These are phyloP conservation scores for Lamprotornis superbus DNA, from an alignment of 2,113 vertebrate genomes.

Conservation along the genomic window DNA sequence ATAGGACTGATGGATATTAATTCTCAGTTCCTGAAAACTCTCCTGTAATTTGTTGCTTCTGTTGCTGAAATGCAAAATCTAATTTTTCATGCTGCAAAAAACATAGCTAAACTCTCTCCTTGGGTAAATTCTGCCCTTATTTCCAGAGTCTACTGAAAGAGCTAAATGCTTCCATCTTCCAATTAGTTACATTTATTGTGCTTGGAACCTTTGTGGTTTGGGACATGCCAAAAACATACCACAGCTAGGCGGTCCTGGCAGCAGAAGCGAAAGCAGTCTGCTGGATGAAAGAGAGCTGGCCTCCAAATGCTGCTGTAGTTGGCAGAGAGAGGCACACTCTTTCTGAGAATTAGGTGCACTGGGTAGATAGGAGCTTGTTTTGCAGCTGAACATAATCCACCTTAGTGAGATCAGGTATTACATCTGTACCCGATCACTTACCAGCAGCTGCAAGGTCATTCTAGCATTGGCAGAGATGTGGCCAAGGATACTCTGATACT, in stretches of 20 bases:
- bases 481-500: neutral
- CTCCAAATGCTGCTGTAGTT: neutral
- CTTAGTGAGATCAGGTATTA: neutral
- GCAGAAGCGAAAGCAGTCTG: neutral
- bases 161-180: neutral
- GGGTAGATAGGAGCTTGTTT: neutral
- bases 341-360: neutral
- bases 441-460: neutral
- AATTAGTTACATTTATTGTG: neutral
- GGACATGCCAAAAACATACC: neutral
- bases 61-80: neutral
- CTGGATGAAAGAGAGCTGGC: neutral
- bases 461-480: neutral
- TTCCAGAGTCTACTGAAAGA: neutral
- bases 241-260: constrained; percentile 28
- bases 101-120: neutral
- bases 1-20: neutral
- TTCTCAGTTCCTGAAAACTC: neutral
- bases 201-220: neutral
- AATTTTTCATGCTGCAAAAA: neutral
- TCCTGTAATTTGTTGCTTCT: neutral
- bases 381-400: neutral
- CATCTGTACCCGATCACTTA: neutral
- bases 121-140: neutral
- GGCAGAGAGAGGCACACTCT: neutral